Percentiles rank a stretch among this genome's conserved stretches.
Conservation (phyloP, 2,888 invertebrate genomes). For the Nineta flava region DNA sequence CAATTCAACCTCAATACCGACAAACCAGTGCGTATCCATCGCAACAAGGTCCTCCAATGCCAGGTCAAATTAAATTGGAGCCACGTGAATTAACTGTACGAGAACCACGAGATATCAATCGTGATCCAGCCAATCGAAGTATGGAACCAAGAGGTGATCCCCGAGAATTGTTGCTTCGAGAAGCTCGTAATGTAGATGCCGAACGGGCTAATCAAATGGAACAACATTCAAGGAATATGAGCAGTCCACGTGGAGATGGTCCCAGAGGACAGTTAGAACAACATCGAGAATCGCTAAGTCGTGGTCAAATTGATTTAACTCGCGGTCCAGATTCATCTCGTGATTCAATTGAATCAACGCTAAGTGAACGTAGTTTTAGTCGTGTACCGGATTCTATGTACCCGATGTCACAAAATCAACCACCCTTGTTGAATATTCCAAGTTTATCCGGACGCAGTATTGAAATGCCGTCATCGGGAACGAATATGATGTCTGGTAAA, state of each 20-base stretch:
- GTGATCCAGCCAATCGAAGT: background rate
- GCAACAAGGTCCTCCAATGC: conserved; percentile 10
- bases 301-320: conserved; percentile 33
- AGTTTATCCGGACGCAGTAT: conserved; percentile 1
- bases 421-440: conserved; percentile 4
- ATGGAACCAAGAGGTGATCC: conserved; percentile 14
- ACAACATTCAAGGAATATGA: background rate
- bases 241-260: background rate
- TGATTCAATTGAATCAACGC: conserved; percentile 10
- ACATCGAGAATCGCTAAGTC: conserved; percentile 25
- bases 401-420: background rate
- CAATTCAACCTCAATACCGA: background rate
- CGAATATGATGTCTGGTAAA: background rate
- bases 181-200: conserved; percentile 7
- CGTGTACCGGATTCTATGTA: background rate
- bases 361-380: background rate
- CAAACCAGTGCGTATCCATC: conserved; percentile 6
- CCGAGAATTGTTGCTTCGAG: conserved; percentile 9
- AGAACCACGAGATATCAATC: conserved; percentile 5
- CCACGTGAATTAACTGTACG: conserved; percentile 22
- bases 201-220: conserved; percentile 5
- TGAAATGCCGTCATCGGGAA: conserved; percentile 12
- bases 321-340: conserved; percentile 30
- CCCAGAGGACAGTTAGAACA: background rate
- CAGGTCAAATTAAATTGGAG: conserved; percentile 24